Evolutionary conservation across 2,888 invertebrate genomes (phyloP).

Genomic region (Minunthozetes semirufus): DNA sequence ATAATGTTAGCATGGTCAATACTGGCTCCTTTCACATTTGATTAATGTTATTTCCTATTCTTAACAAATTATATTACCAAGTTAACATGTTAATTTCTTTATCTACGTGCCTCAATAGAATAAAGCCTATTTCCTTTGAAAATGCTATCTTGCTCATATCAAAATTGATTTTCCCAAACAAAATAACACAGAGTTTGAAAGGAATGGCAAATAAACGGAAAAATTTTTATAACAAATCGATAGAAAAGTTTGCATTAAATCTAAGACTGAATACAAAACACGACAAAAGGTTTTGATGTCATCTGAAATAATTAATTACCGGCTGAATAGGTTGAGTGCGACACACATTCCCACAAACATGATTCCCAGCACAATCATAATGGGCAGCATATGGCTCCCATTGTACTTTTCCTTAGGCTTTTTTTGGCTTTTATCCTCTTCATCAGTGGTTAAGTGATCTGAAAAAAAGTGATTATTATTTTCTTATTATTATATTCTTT

Average conservation of each 20-base stretch:
- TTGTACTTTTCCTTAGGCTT: constrained; percentile 13
- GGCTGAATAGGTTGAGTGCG: constrained; percentile 36
- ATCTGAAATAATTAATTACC: constrained; percentile 32
- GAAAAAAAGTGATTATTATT: background rate
- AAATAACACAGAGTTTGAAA: too few relatives aligned
- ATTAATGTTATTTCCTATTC: too few relatives aligned
- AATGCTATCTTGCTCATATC: too few relatives aligned
- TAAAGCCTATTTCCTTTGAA: too few relatives aligned
- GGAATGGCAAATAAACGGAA: too few relatives aligned
- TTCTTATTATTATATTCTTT: background rate
- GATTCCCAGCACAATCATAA: constrained; percentile 37
- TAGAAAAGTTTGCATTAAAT: background rate
- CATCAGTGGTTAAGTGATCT: background rate
- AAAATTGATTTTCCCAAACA: too few relatives aligned
- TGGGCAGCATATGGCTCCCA: constrained; percentile 29
- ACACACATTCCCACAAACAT: constrained; percentile 38
- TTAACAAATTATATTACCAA: too few relatives aligned
- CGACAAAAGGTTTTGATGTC: background rate
- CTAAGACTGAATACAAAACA: background rate
- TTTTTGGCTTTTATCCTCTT: background rate
- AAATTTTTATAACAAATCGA: background rate
- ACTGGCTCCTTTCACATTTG: too few relatives aligned
- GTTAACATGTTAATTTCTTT: too few relatives aligned
- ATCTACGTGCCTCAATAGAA: too few relatives aligned
- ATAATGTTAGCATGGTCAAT: too few relatives aligned